Base-by-base conservation (phyloP, 1,140 invertebrate genomes). In the Eumaeus atala region DNA sequence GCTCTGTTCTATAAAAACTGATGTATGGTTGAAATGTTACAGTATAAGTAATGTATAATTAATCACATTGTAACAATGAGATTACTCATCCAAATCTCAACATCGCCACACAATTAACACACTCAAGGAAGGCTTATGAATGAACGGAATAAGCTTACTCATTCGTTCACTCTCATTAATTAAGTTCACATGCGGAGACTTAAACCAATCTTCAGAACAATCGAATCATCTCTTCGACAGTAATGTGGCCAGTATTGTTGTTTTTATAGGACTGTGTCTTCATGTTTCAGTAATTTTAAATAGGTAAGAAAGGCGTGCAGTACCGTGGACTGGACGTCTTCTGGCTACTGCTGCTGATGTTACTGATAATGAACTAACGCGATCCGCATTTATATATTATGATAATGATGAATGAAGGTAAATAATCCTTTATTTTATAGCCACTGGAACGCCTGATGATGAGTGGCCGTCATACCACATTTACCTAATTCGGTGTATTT, bases 161-260 rank as follows among this genome's bases (percentile, higher is more conserved):
- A 84, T 78, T 84, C 77, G 64, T 84, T 78, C 68, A 62, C 67
- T 76, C 78, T 84, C 77, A 84, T 84, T 84, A 84, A 81, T 81
- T 84, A 81, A 82, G 75, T 76, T 77, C 78, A 84, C 73, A 80
- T 73, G 76, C 72, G 75, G 64, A 72, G 37, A 16, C 74, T 77
- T 77, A 77, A 76, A 77, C 72, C 77, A 78, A 84, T 84, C 78
- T 80, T 69, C 62, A 66, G 75, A 80, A 84, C 81, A 84, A 83
- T 83, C 79, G 79, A 64, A 74, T 79, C 75, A 70, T 61, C 64
- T 73, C 64, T 74, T 53, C 54, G 51, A 38, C 36, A 6, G 35
- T 67, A 58, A 37, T 50, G 67, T 68, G 61, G 42, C 66, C 34
- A 78, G 58, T 38, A 47, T 28, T 56, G 17, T 38, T 4, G 11